phyloP scores from a whole-genome alignment of 2,113 vertebrate species.

The Protobothrops mucrosquamatus region DNA sequence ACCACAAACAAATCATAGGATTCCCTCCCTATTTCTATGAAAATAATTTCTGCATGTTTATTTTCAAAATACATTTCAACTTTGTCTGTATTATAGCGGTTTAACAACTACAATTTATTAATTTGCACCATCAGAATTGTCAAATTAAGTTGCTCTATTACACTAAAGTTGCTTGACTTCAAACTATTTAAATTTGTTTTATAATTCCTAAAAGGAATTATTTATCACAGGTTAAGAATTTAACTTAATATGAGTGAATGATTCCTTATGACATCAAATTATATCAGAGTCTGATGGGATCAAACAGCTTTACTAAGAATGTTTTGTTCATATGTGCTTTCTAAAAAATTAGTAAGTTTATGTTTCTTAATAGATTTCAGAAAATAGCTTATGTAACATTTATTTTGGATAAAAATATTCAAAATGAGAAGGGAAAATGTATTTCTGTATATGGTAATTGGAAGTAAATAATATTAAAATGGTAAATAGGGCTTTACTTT shows the following conservation, averaged over 20 bases:
- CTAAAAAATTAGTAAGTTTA: conserved; percentile 53
- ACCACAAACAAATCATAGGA: background rate
- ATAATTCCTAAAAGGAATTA: background rate
- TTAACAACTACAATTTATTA: background rate
- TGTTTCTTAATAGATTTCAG: conserved; percentile 52
- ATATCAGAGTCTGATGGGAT: conserved; percentile 22
- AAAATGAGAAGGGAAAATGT: conserved; percentile 27
- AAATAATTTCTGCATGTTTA: background rate
- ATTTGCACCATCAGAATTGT: background rate
- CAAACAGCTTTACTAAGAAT: conserved; percentile 26
- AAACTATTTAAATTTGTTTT: background rate
- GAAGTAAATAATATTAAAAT: conserved; percentile 32
- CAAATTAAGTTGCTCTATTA: background rate
- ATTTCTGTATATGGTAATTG: conserved; percentile 36
- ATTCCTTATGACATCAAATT: conserved; percentile 1
- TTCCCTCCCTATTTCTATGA: background rate
- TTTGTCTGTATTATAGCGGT: background rate
- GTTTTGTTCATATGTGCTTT: background rate
- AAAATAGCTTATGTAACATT: conserved; percentile 59
- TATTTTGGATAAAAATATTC: conserved; percentile 40
- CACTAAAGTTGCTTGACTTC: background rate
- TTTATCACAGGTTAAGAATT: background rate
- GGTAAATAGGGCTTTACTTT: conserved; percentile 27
- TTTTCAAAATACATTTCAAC: background rate
- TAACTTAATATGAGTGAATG: conserved; percentile 14